Base-by-base conservation (phyloP, 2,888 invertebrate species). In the Hydriomena furcata region DNA sequence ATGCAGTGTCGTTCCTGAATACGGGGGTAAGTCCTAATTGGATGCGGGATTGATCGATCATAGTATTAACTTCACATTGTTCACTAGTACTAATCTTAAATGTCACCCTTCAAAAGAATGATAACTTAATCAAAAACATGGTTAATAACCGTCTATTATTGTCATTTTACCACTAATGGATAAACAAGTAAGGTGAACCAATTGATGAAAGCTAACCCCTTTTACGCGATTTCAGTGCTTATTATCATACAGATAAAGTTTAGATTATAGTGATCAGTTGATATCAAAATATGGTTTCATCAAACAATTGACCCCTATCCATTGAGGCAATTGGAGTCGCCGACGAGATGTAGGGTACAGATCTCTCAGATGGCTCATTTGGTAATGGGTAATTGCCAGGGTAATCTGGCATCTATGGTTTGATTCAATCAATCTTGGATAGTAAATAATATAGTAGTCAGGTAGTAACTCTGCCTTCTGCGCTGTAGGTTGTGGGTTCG, bases 241-340 rank as follows among this genome's bases (percentile, higher is more conserved):
- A 51, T 31, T 0, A 1, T 11, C n/a, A 25, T 25, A 1, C 1
- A 1, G n/a, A 12, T 50, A 57, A 24, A 43, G 53, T 36, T 43
- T 47, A 35, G 11, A 20, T 8, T 50, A n/a, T 21, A 1, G 1
- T 51, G 24, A 40, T 30, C 11, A 34, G 17, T 49, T 5, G 10
- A 12, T 41, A 46, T 51, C 55, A 51, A 50, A 58, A 54, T 57
- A 55, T 60, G 49, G 58, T 56, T 35, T 63, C 56, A 65, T 69
- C 66, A 61, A 65, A 79, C 81, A 82, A 82, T 81, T 81, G 78
- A 76, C 79, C 80, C 78, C 67, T 71, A 80, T 74, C 69, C 63
- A 71, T 77, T 74, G 66, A 58, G 58, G 66, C 76, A 82, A 82
- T 80, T 79, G 76, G 67, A 65, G 66, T 65, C 67, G 71, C 66